phyloP scores from a whole-genome alignment of 2,113 vertebrate genomes.

The Arenaria interpres region DNA sequence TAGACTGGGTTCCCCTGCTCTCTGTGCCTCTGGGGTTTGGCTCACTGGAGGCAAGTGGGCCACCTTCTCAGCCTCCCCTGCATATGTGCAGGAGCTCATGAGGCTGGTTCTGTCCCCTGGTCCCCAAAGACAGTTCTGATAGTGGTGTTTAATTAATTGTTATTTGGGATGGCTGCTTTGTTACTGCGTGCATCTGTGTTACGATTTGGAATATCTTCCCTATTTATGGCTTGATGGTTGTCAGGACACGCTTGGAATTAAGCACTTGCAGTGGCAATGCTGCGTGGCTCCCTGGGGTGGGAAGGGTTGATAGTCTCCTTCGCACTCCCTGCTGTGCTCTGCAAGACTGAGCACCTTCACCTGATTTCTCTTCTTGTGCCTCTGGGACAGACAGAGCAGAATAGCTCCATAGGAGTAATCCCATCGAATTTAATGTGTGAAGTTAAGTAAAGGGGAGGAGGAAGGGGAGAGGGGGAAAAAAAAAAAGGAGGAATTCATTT shows the following conservation, averaged over 20 bases:
- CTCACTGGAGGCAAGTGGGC: background rate
- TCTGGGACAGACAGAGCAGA: background rate
- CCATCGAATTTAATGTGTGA: background rate
- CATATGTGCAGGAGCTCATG: rapidly evolving
- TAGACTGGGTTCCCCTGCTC: background rate
- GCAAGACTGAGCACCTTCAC: background rate
- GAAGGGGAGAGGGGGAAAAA: too few relatives aligned
- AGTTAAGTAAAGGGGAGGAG: background rate
- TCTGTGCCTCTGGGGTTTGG: background rate
- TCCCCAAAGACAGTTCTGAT: background rate
- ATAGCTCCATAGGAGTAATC: background rate
- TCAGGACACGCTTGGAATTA: background rate
- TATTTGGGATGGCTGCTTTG: background rate
- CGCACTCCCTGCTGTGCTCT: background rate
- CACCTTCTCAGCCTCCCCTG: background rate
- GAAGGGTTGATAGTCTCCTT: background rate
- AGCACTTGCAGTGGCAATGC: background rate
- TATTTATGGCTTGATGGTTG: background rate
- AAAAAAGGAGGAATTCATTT: background rate
- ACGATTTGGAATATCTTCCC: background rate
- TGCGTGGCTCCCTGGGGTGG: background rate
- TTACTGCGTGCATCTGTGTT: background rate
- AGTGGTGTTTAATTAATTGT: background rate
- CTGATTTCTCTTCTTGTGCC: background rate
- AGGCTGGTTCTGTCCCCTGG: background rate